Base-by-base conservation (phyloP, 2,888 invertebrate species). In the Lottia gigantea region DNA sequence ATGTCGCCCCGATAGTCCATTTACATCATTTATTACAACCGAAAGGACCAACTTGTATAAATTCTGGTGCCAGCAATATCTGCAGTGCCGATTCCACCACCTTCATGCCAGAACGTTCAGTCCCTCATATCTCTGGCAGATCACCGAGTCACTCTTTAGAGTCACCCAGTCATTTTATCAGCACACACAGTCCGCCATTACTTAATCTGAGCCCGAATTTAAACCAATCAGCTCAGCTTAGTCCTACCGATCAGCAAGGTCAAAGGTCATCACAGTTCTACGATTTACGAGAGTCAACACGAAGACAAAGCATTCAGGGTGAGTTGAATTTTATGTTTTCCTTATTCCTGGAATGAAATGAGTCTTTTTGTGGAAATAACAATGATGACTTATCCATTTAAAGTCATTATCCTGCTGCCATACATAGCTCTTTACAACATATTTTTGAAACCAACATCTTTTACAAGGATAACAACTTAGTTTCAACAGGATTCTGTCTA, bases 171-270 rank as follows among this genome's bases (percentile, higher is more conserved):
- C 79, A 82, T 46, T 82, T 82, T 67, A 86, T 87, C 75, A 87
- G 85, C 72, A 86, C 87, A 2, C 85, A 85, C 76, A 87, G 86
- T 76, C 87, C 87, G 15, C 87, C 87, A n/a, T 82, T 87, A 23
- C 75, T 87, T 46, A 87, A 87, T 73, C 77, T 87, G 14, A 87
- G 86, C 76, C 87, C 87, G 19, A 85, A 84, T 71, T 70, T 82
- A 49, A 81, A 81, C 70, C 82, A 83, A 47, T 72, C 76, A 12
- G 85, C 84, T 64, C 55, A 55, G 23, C 65, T 77, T 15, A 77
- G 77, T 46, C 77, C 77, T 3, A 66, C 74, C 3, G 73, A 72
- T 6, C 66, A 71, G 46, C 86, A 84, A 40, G 78, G 79, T 46
- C 85, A 84, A 67, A 72, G 85, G 26, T 81, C 79, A n/a, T 86